Evolutionary conservation across 2,888 invertebrate species (phyloP), one percentile per base, ranked within the genome.

Genomic region (Drosophila engyochracea): DNA sequence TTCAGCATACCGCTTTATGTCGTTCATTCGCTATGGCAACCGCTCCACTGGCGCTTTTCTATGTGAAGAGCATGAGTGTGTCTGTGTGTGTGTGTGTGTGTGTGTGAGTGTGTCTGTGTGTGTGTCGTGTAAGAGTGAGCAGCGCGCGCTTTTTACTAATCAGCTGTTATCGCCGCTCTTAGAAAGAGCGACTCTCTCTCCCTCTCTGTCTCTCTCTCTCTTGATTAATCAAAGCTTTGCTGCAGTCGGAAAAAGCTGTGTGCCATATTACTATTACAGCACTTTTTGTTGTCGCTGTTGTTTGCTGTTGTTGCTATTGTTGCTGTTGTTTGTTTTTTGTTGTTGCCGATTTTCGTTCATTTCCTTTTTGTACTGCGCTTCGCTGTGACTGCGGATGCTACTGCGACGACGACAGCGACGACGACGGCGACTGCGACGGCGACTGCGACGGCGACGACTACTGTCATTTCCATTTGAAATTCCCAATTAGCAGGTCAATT

Each of bases 401-500:
- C 75, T 73, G 71, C 30, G 58, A 41, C 39, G 3, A 12, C 33
- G 33, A 14, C 33, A 12, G 58, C 33, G 9, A 12, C 33, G 33
- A 0, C 33, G 22, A 41, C 35, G 10, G 51, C 4, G 19, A 51
- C 35, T 12, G 54, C 53, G 41, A 41, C 66, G 16, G 58, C 57
- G 65, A 63, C 72, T 60, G 69, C 35, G 19, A 63, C 30, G 31
- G 73, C 74, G 49, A 49, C 66, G 37, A 63, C 82, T 78, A 70
- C 79, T 83, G 71, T 77, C 79, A 76, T 73, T 77, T 87, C 81
- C 84, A 76, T 87, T 85, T 81, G 74, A 74, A 79, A 84, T 79
- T 90, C 82, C 77, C 89, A 89, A 88, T 90, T 88, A 88, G 89
- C 89, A 86, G 90, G 87, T 90, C 87, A 90, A 90, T 90, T 90